Conservation (phyloP, 2,888 invertebrate genomes). For the Agrotis clavis region DNA sequence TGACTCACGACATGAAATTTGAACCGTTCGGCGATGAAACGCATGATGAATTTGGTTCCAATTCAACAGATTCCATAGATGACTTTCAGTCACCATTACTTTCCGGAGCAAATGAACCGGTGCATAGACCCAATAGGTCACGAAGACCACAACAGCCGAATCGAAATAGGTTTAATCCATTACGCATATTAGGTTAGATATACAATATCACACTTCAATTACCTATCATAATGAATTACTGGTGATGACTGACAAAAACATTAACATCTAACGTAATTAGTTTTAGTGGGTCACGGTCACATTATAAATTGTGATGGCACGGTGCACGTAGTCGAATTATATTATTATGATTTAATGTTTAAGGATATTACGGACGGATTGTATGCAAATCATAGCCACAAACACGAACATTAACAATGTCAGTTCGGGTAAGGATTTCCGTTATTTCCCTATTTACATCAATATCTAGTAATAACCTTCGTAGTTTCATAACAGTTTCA, state of each 20-base stretch:
- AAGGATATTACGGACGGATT: constrained; percentile 21
- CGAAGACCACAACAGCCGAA: constrained; percentile 83
- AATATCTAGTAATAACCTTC: constrained; percentile 47
- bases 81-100: constrained; percentile 87
- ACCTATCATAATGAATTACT: constrained; percentile 76
- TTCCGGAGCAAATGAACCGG: constrained; percentile 85
- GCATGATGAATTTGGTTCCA: constrained; percentile 66
- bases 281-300: constrained; percentile 76
- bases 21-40: constrained; percentile 44
- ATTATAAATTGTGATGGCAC: constrained; percentile 82
- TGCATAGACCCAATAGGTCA: constrained; percentile 83
- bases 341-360: constrained; percentile 54
- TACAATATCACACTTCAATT: constrained; percentile 67
- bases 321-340: constrained; percentile 83
- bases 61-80: constrained; percentile 75
- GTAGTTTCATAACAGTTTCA: constrained; percentile 53
- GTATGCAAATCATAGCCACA: constrained; percentile 22
- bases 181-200: constrained; percentile 87
- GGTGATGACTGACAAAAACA: constrained; percentile 76
- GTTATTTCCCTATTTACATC: constrained; percentile 34
- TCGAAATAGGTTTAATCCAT: constrained; percentile 87
- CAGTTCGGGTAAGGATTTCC: constrained; percentile 37
- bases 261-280: constrained; percentile 75
- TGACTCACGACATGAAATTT: constrained; percentile 38
- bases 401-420: constrained; percentile 46